Evolutionary conservation across 2,888 invertebrate genomes (phyloP), one percentile per base, ranked within the genome.

Genomic region (Plagiodera versicolora): DNA sequence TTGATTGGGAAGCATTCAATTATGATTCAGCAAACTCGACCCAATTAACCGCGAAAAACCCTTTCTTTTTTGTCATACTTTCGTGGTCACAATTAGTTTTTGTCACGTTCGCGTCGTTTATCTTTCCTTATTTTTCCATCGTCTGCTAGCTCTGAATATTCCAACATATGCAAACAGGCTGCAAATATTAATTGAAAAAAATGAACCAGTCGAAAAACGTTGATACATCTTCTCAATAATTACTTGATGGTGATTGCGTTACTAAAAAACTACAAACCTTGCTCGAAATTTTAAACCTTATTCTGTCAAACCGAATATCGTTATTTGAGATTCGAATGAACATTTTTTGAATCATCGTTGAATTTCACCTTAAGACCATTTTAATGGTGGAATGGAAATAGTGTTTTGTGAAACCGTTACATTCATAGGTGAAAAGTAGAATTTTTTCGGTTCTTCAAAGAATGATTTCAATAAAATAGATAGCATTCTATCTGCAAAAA

Each of bases 71-170:
- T 53, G 16, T 24, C 17, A 17, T n/a, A 44, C 20, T 24, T 35
- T 24, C 61, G 62, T 66, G 64, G 59, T 61, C 62, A 53, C 66
- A 66, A 66, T 66, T 66, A 66, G 64, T 64, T 66, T 66, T 64
- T 66, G 66, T 66, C 66, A 66, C 66, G 66, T 66, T 63, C 66
- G 46, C 39, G 57, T 14, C 58, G 64, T 66, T 66, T 64, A 63
- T 64, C 63, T 64, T 63, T 51, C 49, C 52, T 62, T 57, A 57
- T 60, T 63, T 64, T 59, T 53, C 60, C 20, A 16, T 24, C 44
- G 44, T 24, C 11, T 46, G 58, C 51, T 48, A 49, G 45, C 56
- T 53, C 51, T 56, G 56, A 56, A 55, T 59, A 61, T 61, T 63
- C 61, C 39, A 55, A 58, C 62, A 57, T 64, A 57, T 61, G 66